A percentile compares a stretch with the other conserved stretches of the same genome.
Evolutionary conservation across 2,888 invertebrate species (phyloP).

Genomic region (Phortica magna): DNA sequence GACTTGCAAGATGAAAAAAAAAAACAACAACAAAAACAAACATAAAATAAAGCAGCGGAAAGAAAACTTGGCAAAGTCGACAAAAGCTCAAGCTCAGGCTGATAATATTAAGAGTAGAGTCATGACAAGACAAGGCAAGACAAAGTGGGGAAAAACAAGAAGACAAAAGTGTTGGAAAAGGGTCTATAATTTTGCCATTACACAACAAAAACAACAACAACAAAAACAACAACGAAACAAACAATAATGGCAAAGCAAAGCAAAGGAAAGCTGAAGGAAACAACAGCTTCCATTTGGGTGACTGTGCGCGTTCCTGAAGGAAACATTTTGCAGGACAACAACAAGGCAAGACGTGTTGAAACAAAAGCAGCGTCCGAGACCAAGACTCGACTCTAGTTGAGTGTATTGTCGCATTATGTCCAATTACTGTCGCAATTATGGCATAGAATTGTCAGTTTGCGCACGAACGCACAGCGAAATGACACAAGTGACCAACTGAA

Average conservation of each 20-base stretch:
- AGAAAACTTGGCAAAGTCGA: slow-evolving; percentile 17
- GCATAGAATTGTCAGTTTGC: slow-evolving; percentile 71
- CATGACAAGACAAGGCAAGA: not conserved
- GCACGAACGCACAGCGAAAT: slow-evolving; percentile 43
- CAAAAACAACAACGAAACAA: slow-evolving; percentile 44
- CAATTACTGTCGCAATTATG: slow-evolving; percentile 78
- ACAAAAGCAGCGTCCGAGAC: slow-evolving; percentile 36
- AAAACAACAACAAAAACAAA: slow-evolving; percentile 45
- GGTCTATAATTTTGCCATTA: slow-evolving; percentile 73
- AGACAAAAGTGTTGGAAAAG: slow-evolving; percentile 44
- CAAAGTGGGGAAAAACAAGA: slow-evolving; percentile 49
- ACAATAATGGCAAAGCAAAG: slow-evolving; percentile 15
- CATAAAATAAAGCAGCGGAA: not conserved
- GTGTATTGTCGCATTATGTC: slow-evolving; percentile 76
- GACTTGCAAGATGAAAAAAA: not conserved
- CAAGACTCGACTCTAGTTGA: slow-evolving; percentile 3
- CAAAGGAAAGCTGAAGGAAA: slow-evolving; percentile 21
- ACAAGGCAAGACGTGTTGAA: not conserved
- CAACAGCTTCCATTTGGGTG: slow-evolving; percentile 16
- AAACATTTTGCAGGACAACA: not conserved
- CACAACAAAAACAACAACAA: slow-evolving; percentile 69
- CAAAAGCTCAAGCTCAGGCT: slow-evolving; percentile 3
- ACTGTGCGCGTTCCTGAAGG: slow-evolving; percentile 20
- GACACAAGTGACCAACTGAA: slow-evolving; percentile 6
- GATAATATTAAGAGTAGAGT: slow-evolving; percentile 38